phyloP scores from a whole-genome alignment of 2,888 invertebrate genomes.

The Hylaea fasciaria region DNA sequence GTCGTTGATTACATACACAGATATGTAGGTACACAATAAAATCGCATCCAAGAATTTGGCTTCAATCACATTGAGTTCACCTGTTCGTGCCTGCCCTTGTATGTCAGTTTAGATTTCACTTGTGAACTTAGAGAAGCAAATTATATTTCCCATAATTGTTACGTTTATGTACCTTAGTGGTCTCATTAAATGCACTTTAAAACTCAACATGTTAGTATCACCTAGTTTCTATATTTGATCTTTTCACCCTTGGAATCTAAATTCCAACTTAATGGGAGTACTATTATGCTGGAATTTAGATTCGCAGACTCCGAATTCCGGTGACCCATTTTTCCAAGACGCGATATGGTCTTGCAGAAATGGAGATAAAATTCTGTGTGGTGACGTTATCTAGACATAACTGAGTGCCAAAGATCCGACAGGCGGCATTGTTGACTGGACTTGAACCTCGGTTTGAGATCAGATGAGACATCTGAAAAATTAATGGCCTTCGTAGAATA shows the following conservation, averaged over 20 bases:
- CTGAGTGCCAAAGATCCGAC: conserved; percentile 30
- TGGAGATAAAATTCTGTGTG: conserved; percentile 30
- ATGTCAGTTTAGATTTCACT: conserved; percentile 6
- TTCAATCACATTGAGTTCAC: neutral
- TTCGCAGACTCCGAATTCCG: conserved; percentile 19
- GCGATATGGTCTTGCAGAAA: conserved; percentile 28
- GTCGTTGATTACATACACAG: too few species aligned
- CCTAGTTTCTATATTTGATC: conserved; percentile 3
- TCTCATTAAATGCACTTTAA: conserved; percentile 4
- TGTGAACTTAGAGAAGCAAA: too few species aligned
- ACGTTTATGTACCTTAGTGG: neutral
- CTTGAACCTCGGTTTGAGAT: conserved; percentile 1
- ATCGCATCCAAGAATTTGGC: too few species aligned
- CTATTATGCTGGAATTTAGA: conserved; percentile 24
- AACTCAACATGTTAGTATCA: conserved; percentile 1
- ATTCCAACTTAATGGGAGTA: too few species aligned
- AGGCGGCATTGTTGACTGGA: conserved; percentile 21
- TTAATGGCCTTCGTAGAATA: neutral
- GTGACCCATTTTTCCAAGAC: conserved; percentile 26
- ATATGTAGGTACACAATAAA: too few species aligned
- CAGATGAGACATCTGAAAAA: conserved; percentile 11
- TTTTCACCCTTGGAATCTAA: too few species aligned
- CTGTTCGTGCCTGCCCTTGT: conserved; percentile 1
- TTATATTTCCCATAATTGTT: conserved; percentile 12
- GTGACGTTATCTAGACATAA: conserved; percentile 39